Conservation (phyloP, 2,888 invertebrate species). For the Drosophila siamana region DNA sequence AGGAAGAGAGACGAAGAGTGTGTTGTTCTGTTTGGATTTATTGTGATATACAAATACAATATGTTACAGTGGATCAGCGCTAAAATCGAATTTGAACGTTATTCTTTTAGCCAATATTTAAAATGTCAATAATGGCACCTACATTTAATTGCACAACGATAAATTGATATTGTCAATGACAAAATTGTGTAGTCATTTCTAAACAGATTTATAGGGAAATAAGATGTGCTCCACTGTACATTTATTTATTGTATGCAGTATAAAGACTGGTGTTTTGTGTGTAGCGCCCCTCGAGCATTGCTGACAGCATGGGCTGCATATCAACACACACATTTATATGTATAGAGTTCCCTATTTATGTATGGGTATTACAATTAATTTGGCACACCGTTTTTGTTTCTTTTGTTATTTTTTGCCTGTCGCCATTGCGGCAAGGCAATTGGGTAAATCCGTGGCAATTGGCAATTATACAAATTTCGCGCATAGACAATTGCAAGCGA, state of each 20-base stretch:
- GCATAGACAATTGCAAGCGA: conserved; percentile 69
- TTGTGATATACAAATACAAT: conserved; percentile 43
- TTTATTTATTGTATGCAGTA: conserved; percentile 5
- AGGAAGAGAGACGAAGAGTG: conserved; percentile 27
- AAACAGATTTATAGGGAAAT: neutral
- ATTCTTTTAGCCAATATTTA: too few relatives aligned
- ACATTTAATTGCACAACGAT: too few relatives aligned
- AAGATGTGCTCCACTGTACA: neutral
- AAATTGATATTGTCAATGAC: too few relatives aligned
- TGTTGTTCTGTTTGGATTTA: conserved; percentile 69
- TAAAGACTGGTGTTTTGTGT: conserved; percentile 2
- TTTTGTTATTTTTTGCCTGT: conserved; percentile 36
- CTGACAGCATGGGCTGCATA: conserved; percentile 19
- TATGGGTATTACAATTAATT: conserved; percentile 69
- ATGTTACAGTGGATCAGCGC: neutral
- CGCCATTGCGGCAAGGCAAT: conserved; percentile 75
- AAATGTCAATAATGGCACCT: too few relatives aligned
- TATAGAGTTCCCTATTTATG: neutral
- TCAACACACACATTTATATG: neutral
- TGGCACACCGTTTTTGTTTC: conserved; percentile 64
- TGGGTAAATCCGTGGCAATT: conserved; percentile 80
- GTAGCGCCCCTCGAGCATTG: conserved; percentile 13
- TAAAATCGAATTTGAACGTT: too few relatives aligned
- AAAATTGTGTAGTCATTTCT: too few relatives aligned
- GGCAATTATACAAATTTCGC: conserved; percentile 79